Evolutionary conservation across 2,888 invertebrate species (phyloP).

Genomic region (Parnassius mnemosyne): DNA sequence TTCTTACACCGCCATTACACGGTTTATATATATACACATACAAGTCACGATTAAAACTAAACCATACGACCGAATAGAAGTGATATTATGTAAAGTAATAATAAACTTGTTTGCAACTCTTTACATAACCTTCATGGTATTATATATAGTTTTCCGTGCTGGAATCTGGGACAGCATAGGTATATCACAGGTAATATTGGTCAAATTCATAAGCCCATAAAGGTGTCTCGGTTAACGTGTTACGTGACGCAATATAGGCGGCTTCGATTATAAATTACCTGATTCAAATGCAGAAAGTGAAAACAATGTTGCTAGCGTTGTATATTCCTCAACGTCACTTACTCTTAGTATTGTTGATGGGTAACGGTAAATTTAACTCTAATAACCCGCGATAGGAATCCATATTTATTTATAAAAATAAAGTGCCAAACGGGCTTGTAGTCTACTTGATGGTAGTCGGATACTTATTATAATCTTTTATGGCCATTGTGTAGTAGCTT

Average conservation of each 20-base stretch:
- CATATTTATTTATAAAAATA: no score
- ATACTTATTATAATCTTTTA: no score
- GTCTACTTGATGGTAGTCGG: no score
- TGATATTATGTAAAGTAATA: constrained; percentile 13
- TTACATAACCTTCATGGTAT: constrained; percentile 14
- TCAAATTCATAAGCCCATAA: constrained; percentile 4
- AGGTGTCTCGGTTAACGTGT: constrained; percentile 8
- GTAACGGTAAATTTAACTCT: no score
- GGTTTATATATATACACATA: no score
- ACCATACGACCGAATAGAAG: background rate
- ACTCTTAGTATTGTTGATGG: no score
- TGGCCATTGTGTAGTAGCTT: no score
- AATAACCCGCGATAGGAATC: no score
- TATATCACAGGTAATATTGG: constrained; percentile 1
- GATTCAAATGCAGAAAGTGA: constrained; percentile 20
- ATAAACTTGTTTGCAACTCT: constrained; percentile 7
- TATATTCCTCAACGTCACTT: no score
- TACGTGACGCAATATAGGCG: constrained; percentile 15
- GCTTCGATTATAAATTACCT: constrained; percentile 21
- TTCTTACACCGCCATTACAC: no score
- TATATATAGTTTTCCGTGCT: constrained; percentile 2
- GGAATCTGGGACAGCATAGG: constrained; percentile 14
- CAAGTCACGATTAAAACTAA: no score
- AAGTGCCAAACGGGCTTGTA: no score
- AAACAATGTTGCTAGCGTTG: constrained; percentile 11